phyloP scores from a whole-genome alignment of 2,797 vertebrate genomes.

The Acanthurus tractus region DNA sequence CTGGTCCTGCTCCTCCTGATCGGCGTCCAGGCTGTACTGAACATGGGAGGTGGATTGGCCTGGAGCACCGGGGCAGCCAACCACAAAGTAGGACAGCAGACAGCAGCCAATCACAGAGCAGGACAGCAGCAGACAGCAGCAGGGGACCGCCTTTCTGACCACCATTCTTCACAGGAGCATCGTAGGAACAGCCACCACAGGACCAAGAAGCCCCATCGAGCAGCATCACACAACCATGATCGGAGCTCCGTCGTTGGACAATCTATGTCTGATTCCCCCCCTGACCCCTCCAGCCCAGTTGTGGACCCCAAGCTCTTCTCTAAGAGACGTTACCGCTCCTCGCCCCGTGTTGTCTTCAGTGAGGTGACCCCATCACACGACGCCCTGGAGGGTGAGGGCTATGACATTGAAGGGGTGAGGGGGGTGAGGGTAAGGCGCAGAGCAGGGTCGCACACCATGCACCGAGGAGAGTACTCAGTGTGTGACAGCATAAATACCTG shows the following conservation, averaged over 20 bases:
- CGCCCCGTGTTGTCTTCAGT: slow-evolving; percentile 94
- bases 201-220: slow-evolving; percentile 76
- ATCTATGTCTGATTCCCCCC: slow-evolving; percentile 43
- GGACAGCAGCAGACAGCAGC: slow-evolving; percentile 64
- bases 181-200: slow-evolving; percentile 76
- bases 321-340: slow-evolving; percentile 91
- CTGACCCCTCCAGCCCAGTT: slow-evolving; percentile 81
- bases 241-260: slow-evolving; percentile 34
- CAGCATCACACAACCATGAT: slow-evolving; percentile 56
- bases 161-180: slow-evolving; percentile 61
- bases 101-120: slow-evolving; percentile 80
- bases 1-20: slow-evolving; percentile 97
- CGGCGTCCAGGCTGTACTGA: slow-evolving; percentile 94
- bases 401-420: slow-evolving; percentile 64
- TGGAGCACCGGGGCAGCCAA: slow-evolving; percentile 76
- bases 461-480: slow-evolving; percentile 95
- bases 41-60: slow-evolving; percentile 91
- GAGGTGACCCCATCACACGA: slow-evolving; percentile 89
- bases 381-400: slow-evolving; percentile 71
- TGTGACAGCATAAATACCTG: slow-evolving; percentile 96
- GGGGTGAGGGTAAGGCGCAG: slow-evolving; percentile 86
- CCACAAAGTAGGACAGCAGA: slow-evolving; percentile 80
- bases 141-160: slow-evolving; percentile 62
- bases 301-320: slow-evolving; percentile 94
- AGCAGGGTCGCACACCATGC: slow-evolving; percentile 86